Conservation (phyloP, 2,113 vertebrate genomes). For the Taxidea taxus region DNA sequence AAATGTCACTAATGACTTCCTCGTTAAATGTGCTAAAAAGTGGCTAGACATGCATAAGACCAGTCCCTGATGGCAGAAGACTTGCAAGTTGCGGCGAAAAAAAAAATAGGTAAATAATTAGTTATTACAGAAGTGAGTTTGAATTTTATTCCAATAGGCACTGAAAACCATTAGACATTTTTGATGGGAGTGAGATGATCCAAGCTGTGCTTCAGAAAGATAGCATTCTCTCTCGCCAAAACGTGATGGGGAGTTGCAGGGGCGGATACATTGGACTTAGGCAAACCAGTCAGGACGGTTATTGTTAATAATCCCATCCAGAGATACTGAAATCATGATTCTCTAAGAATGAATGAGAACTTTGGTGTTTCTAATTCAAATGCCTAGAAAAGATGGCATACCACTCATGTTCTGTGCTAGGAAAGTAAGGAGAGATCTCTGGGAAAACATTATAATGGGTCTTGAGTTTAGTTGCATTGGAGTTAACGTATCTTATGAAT, state of each 20-base stretch:
- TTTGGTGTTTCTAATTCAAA: conserved; percentile 23
- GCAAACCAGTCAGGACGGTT: background rate
- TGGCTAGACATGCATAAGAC: background rate
- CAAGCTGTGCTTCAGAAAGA: conserved; percentile 6
- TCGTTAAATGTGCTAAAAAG: conserved; percentile 15
- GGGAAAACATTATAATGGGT: background rate
- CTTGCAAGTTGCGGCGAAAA: conserved; percentile 4
- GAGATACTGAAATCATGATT: conserved; percentile 17
- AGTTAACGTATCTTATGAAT: background rate
- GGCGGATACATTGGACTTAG: background rate
- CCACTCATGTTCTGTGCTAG: background rate
- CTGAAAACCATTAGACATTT: conserved; percentile 31
- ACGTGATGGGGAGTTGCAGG: background rate
- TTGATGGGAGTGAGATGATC: background rate
- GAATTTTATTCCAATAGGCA: conserved; percentile 24
- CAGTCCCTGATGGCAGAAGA: background rate
- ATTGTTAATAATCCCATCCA: conserved; percentile 28
- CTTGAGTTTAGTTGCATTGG: background rate
- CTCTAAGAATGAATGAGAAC: conserved; percentile 37
- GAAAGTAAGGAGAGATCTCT: background rate
- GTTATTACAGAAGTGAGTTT: conserved; percentile 24
- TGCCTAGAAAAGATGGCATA: background rate
- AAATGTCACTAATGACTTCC: background rate
- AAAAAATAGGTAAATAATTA: conserved; percentile 19
- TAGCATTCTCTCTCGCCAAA: conserved; percentile 11